Evolutionary conservation across 2,797 vertebrate genomes (phyloP), one percentile per base, ranked within the genome.

Genomic region (Phylloscopus collybita): DNA sequence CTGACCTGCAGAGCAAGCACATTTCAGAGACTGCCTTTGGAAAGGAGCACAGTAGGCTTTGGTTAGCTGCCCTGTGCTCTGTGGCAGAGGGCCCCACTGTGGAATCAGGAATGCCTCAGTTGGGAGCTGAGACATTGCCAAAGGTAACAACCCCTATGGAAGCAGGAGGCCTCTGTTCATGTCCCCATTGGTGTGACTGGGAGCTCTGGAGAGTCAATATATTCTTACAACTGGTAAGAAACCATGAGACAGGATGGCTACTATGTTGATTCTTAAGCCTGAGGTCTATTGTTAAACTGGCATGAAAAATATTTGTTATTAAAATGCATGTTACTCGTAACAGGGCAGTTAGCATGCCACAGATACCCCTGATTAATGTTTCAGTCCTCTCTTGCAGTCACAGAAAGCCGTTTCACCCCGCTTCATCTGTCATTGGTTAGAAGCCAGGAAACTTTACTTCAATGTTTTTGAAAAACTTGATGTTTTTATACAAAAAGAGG

Each of bases 141-240:
- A n/a, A 42, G 44, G 36, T 12, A 49, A 62, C 49, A 27, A 8
- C 8, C 0, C 1, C 42, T 11, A 3, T 1, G 7, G 54, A 53
- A 47, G 23, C 4, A 9, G 42, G 16, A 81, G 16, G 61, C 6
- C 2, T 60, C 78, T 38, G 19, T 13, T 73, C 57, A 13, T 5
- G 13, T 16, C 47, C 22, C 45, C 0, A 0, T 7, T 50, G 0
- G 0, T 0, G 2, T 10, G 25, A 65, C 17, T 20, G 34, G 18
- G 53, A 64, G 56, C 5, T 44, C 59, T 25, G 40, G 19, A 47
- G 23, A 34, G 47, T 9, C 32, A 72, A 29, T 16, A 8, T 9
- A 38, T 3, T 56, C 42, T 34, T 34, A 85, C 32, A 89, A 27
- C 0, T 62, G n/a, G 11, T 44, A 6, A 21, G 62, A 54, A 36